phyloP scores from a whole-genome alignment of 2,113 vertebrate species.

The Podiceps cristatus region DNA sequence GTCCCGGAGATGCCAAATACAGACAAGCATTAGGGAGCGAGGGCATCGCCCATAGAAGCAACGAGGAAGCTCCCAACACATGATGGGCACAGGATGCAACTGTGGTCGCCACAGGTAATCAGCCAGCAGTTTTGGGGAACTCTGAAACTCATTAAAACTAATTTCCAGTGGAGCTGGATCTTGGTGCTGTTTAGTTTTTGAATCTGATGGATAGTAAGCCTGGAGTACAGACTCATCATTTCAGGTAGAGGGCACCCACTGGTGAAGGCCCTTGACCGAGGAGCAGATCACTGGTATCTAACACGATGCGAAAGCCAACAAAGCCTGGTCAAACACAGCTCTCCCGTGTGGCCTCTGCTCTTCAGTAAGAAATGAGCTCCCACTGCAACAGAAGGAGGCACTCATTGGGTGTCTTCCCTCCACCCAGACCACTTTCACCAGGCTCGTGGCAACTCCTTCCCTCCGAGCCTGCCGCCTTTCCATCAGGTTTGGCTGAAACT shows the following conservation, averaged over 20 bases:
- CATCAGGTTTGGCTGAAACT: background rate
- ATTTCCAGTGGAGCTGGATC: background rate
- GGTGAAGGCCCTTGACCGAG: background rate
- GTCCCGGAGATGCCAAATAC: background rate
- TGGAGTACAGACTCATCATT: rapidly evolving
- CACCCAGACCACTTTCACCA: background rate
- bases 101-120: rapidly evolving
- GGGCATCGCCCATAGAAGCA: background rate
- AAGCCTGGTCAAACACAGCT: background rate
- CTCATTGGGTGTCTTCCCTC: background rate
- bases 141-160: background rate
- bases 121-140: rapidly evolving
- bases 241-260: background rate
- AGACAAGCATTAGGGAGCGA: background rate
- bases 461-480: background rate
- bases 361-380: background rate
- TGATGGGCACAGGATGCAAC: background rate
- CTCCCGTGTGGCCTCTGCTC: background rate
- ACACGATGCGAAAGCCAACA: background rate
- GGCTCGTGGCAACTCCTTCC: background rate
- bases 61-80: background rate
- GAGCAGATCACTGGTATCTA: background rate
- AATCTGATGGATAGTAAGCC: background rate
- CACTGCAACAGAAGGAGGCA: background rate
- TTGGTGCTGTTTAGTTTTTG: background rate